Conservation (phyloP, 1,140 invertebrate species). For the Drosophila watanabei region DNA sequence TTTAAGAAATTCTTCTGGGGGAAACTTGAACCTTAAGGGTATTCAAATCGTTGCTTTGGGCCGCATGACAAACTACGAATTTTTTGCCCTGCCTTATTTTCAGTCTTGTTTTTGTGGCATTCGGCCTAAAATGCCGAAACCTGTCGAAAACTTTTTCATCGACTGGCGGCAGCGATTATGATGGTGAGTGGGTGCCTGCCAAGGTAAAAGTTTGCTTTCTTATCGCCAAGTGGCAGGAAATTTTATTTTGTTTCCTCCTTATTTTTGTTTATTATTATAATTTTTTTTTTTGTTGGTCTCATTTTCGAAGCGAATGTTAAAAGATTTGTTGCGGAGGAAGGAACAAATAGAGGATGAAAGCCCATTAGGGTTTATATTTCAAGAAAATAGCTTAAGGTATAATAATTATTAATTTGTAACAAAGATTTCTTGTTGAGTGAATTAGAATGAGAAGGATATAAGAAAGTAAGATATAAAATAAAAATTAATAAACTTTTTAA, state of each 20-base stretch:
- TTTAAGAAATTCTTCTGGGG: background rate
- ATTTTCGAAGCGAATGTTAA: slow-evolving; percentile 18
- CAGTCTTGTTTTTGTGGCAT: slow-evolving; percentile 35
- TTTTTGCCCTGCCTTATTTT: slow-evolving; percentile 8
- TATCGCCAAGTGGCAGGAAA: slow-evolving; percentile 41
- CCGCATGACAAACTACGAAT: background rate
- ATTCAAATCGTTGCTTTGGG: slow-evolving; percentile 4
- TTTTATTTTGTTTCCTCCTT: slow-evolving; percentile 22
- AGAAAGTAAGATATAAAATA: background rate
- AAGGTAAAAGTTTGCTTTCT: slow-evolving; percentile 38
- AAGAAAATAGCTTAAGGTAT: no score
- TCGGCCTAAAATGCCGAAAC: slow-evolving; percentile 50
- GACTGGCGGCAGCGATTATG: slow-evolving; percentile 27
- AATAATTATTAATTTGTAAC: background rate
- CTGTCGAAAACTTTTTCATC: slow-evolving; percentile 54
- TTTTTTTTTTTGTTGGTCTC: background rate
- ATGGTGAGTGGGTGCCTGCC: slow-evolving; percentile 27
- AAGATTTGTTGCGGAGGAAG: background rate
- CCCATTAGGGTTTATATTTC: background rate
- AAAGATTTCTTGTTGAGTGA: no score
- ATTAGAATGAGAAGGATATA: background rate
- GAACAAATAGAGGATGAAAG: background rate
- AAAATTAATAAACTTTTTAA: background rate
- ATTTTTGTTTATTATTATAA: background rate
- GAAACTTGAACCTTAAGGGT: background rate